phyloP scores from a whole-genome alignment of 2,797 vertebrate species.

The Arrhamphus sclerolepis region DNA sequence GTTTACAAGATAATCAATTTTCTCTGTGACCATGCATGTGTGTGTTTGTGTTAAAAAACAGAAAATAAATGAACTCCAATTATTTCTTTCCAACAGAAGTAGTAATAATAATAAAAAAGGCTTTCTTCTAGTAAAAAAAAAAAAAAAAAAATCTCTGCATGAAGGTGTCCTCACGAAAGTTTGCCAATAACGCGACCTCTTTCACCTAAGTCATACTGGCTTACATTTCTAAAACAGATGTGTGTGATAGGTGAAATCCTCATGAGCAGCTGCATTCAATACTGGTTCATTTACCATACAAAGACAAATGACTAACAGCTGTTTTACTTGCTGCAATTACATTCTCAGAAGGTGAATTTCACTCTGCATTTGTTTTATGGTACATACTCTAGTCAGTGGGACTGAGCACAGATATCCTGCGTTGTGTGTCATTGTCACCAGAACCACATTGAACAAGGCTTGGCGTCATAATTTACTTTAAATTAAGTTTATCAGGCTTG shows the following conservation, averaged over 20 bases:
- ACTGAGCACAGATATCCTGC: not conserved
- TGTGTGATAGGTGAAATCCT: conserved; percentile 76
- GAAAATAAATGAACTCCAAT: conserved; percentile 6
- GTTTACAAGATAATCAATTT: conserved; percentile 34
- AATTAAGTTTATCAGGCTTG: not conserved
- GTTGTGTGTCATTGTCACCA: not conserved
- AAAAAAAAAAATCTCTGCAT: not conserved
- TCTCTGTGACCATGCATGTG: not conserved
- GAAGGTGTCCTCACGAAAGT: conserved; percentile 23
- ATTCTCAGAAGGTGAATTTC: conserved; percentile 64
- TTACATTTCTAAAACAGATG: conserved; percentile 75
- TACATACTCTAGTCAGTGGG: conserved; percentile 37
- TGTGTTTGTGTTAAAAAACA: not conserved
- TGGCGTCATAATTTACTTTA: not conserved
- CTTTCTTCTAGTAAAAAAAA: conserved; percentile 11
- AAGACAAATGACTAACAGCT: conserved; percentile 91
- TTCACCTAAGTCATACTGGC: conserved; percentile 25
- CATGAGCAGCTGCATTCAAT: conserved; percentile 81
- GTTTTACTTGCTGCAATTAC: conserved; percentile 79
- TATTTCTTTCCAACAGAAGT: conserved; percentile 16
- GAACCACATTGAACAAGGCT: not conserved
- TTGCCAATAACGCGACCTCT: conserved; percentile 17
- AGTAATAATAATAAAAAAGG: conserved; percentile 9
- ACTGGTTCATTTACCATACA: conserved; percentile 77
- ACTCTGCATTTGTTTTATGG: conserved; percentile 38